phyloP scores from a whole-genome alignment of 2,113 vertebrate genomes.

The Misgurnus mizolepis region DNA sequence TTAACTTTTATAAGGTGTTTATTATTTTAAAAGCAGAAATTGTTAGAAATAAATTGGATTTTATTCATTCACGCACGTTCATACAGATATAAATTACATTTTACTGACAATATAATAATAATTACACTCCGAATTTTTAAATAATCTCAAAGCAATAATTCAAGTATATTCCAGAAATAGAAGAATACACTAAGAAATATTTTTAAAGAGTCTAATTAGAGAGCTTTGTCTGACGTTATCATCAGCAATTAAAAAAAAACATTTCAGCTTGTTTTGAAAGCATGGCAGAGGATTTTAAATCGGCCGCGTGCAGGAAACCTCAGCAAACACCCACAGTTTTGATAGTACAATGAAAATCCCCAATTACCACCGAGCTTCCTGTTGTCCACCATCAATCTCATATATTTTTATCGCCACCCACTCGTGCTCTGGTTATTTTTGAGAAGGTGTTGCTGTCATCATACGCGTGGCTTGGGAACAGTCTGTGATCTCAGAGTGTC shows the following conservation, averaged over 20 bases:
- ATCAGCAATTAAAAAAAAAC: background rate
- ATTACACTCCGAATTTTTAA: too few species aligned
- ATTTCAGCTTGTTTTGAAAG: background rate
- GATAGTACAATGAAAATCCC: constrained; percentile 34
- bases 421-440: constrained; percentile 44
- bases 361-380: constrained; percentile 40
- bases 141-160: too few species aligned
- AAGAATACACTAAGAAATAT: too few species aligned
- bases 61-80: too few species aligned
- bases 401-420: constrained; percentile 41
- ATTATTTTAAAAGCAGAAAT: too few species aligned
- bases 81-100: too few species aligned
- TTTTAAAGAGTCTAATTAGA: background rate
- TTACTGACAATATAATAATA: too few species aligned
- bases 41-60: too few species aligned
- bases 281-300: constrained; percentile 7
- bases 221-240: background rate
- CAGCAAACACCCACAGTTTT: constrained; percentile 22
- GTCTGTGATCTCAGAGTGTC: constrained; percentile 46
- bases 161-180: background rate
- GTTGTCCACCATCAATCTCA: constrained; percentile 41
- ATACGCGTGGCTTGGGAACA: constrained; percentile 44
- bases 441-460: constrained; percentile 52
- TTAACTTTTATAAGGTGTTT: too few species aligned
- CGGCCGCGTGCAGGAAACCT: constrained; percentile 43